Percentiles rank a stretch among this genome's conserved stretches.
These are phyloP conservation scores for Papilio polyxenes DNA, from an alignment of 1,140 invertebrate genomes.

Conservation along the genomic window DNA sequence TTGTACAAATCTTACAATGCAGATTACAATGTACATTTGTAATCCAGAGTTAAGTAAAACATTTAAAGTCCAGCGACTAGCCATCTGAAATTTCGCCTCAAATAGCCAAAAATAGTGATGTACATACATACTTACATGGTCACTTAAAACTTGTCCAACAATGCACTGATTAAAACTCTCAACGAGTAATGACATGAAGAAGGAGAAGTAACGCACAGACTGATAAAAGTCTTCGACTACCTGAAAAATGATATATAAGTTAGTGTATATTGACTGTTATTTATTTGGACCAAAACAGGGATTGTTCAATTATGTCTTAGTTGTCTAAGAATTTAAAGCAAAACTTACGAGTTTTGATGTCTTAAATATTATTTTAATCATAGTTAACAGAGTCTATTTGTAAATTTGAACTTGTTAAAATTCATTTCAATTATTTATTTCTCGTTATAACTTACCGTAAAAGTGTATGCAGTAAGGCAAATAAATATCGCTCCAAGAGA, in stretches of 20 bases:
- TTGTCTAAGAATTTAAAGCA: too few relatives aligned
- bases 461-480: conserved; percentile 67
- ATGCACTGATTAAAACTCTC: conserved; percentile 65
- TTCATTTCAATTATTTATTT: not conserved
- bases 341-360: too few relatives aligned
- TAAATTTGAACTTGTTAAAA: too few relatives aligned
- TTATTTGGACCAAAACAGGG: too few relatives aligned
- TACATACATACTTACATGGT: conserved; percentile 61
- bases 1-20: too few relatives aligned
- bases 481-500: conserved; percentile 66
- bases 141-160: conserved; percentile 66
- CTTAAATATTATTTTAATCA: too few relatives aligned
- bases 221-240: conserved; percentile 64
- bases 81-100: not conserved
- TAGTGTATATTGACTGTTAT: not conserved
- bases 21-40: too few relatives aligned
- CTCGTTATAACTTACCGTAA: conserved; percentile 50
- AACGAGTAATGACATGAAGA: conserved; percentile 60
- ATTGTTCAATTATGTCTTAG: too few relatives aligned
- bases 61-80: too few relatives aligned
- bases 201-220: conserved; percentile 64
- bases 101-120: not conserved
- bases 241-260: conserved; percentile 46
- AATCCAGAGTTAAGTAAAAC: too few relatives aligned
- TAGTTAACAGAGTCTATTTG: too few relatives aligned